These are phyloP conservation scores for Philopotamus ludificatus DNA, from an alignment of 1,140 invertebrate genomes.

Conservation along the genomic window DNA sequence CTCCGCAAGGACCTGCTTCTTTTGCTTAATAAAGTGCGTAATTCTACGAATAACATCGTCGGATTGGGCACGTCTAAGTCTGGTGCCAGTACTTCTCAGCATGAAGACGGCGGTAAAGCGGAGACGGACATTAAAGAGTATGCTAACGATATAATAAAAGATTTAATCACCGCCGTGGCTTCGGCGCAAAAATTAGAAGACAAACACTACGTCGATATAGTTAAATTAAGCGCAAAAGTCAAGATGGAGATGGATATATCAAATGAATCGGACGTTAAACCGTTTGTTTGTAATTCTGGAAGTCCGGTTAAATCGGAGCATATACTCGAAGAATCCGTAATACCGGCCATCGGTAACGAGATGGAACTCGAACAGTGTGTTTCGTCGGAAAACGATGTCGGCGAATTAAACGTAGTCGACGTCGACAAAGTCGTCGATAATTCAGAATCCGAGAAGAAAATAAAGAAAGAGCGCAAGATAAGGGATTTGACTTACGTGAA, in stretches of 20 bases:
- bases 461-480: constrained; percentile 28
- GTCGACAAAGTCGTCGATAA: constrained; percentile 43
- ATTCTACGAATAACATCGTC: constrained; percentile 44
- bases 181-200: constrained; percentile 57
- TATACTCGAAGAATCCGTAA: constrained; percentile 52
- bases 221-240: constrained; percentile 50
- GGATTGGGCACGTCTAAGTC: constrained; percentile 19
- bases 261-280: constrained; percentile 2
- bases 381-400: constrained; percentile 54
- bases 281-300: not conserved
- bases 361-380: constrained; percentile 56
- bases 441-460: constrained; percentile 35
- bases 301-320: constrained; percentile 48
- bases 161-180: constrained; percentile 60
- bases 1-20: constrained; percentile 67
- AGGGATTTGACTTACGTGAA: constrained; percentile 48
- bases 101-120: constrained; percentile 52
- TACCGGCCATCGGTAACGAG: constrained; percentile 55
- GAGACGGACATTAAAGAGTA: constrained; percentile 40
- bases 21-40: constrained; percentile 64
- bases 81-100: constrained; percentile 54
- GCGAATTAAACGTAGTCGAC: constrained; percentile 50
- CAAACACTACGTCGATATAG: constrained; percentile 41
- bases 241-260: constrained; percentile 27
- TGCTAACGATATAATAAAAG: constrained; percentile 59